phyloP scores from a whole-genome alignment of 2,113 vertebrate genomes.

The Ophiodon elongatus region DNA sequence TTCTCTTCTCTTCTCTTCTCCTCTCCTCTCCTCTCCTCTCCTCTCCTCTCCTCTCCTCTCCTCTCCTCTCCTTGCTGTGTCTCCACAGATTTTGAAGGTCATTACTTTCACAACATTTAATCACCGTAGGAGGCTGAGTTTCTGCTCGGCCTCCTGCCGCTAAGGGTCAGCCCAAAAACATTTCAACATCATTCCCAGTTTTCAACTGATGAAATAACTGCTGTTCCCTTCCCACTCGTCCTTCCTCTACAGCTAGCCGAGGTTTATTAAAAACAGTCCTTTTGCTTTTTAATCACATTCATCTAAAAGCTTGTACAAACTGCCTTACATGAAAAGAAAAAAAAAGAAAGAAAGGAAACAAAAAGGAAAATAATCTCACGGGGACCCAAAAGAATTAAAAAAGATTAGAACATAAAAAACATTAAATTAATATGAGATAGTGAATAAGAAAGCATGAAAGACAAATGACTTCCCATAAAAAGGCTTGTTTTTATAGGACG shows the following conservation, averaged over 20 bases:
- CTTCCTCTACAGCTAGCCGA: neutral
- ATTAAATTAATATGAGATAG: neutral
- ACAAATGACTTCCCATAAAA: neutral
- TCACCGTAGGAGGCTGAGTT: constrained; percentile 32
- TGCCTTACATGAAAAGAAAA: neutral
- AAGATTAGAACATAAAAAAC: constrained; percentile 7
- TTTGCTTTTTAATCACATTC: constrained; percentile 11
- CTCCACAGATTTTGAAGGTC: constrained; percentile 49
- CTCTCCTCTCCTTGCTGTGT: neutral
- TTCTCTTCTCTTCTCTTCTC: neutral
- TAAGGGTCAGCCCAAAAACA: constrained; percentile 26
- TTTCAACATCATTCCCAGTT: constrained; percentile 10
- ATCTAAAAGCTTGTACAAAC: constrained; percentile 6
- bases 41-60: neutral
- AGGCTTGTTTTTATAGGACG: neutral
- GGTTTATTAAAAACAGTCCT: neutral
- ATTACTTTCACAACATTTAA: constrained; percentile 54
- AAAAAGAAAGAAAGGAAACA: neutral
- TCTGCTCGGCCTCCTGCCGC: constrained; percentile 29
- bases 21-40: neutral
- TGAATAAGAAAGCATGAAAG: constrained; percentile 3
- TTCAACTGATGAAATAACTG: constrained; percentile 7
- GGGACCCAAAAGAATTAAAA: constrained; percentile 28
- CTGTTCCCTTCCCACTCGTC: neutral
- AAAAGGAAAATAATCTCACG: neutral